A percentile compares a stretch with the other conserved stretches of the same genome.
phyloP scores from a whole-genome alignment of 2,797 vertebrate genomes.

The Anisognathus igniventris region DNA sequence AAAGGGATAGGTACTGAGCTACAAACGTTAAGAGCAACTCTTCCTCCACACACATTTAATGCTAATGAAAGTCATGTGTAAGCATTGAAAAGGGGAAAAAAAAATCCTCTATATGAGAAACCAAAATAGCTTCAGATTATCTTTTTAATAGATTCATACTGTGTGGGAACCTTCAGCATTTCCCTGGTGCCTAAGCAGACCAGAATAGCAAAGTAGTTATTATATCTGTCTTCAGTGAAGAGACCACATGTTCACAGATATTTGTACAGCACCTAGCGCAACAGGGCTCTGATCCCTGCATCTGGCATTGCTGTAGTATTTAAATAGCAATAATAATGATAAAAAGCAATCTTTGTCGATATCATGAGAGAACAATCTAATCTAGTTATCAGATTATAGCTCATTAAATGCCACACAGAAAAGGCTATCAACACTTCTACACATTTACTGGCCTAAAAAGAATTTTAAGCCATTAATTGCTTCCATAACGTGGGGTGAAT shows the following conservation, averaged over 20 bases:
- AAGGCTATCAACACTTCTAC: constrained; percentile 66
- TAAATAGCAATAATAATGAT: constrained; percentile 54
- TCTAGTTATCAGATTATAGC: constrained; percentile 66
- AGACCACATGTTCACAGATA: constrained; percentile 62
- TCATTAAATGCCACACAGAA: constrained; percentile 63
- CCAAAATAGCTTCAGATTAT: constrained; percentile 73
- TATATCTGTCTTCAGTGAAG: constrained; percentile 65
- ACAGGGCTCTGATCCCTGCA: constrained; percentile 45
- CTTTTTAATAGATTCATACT: constrained; percentile 74
- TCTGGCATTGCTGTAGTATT: constrained; percentile 50
- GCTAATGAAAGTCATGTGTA: constrained; percentile 70
- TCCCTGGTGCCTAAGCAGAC: constrained; percentile 68
- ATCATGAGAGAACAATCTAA: constrained; percentile 62
- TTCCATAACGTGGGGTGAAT: constrained; percentile 68
- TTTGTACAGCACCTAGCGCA: constrained; percentile 56
- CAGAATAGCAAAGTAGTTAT: constrained; percentile 72
- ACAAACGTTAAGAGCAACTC: constrained; percentile 41
- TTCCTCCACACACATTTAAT: constrained; percentile 64
- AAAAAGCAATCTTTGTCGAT: constrained; percentile 53
- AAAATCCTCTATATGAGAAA: constrained; percentile 62
- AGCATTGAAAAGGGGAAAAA: constrained; percentile 36
- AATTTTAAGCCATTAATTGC: constrained; percentile 69
- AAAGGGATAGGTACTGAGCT: constrained; percentile 58
- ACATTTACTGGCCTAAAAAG: constrained; percentile 64
- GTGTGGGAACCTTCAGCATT: constrained; percentile 73